Evolutionary conservation across 2,888 invertebrate species (phyloP).

Genomic region (Agrotis exclamationis): DNA sequence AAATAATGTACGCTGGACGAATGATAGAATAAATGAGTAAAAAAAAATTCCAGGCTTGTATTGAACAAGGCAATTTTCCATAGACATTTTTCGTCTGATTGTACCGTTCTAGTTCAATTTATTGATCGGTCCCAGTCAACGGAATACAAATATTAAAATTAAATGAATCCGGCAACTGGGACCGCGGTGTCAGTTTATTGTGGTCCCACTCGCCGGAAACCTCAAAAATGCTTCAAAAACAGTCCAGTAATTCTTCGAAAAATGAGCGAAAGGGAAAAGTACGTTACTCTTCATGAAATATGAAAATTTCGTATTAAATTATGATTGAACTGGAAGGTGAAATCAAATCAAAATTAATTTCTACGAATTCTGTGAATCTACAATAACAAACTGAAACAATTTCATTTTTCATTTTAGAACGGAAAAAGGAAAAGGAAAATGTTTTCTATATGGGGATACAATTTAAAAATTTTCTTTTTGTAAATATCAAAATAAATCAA

Average conservation of each 20-base stretch:
- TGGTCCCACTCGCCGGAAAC: no score
- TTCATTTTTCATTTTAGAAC: neutral
- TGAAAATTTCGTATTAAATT: neutral
- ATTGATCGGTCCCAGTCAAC: no score
- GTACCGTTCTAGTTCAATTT: no score
- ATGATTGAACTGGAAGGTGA: neutral
- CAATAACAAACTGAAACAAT: neutral
- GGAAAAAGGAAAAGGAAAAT: neutral
- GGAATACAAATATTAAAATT: no score
- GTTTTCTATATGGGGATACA: neutral
- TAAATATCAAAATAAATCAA: neutral
- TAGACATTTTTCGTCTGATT: no score
- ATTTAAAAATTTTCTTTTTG: neutral
- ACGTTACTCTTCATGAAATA: neutral
- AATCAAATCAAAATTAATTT: neutral
- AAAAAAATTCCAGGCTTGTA: no score
- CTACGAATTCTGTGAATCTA: neutral
- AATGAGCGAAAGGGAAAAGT: neutral
- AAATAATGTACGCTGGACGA: no score
- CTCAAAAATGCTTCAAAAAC: no score
- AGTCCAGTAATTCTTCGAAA: neutral
- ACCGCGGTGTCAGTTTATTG: no score
- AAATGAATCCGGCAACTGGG: no score
- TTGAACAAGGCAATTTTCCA: no score
- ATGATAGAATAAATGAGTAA: no score